Evolutionary conservation across 2,797 vertebrate genomes (phyloP).

Genomic region (Rhodeus uyekii): DNA sequence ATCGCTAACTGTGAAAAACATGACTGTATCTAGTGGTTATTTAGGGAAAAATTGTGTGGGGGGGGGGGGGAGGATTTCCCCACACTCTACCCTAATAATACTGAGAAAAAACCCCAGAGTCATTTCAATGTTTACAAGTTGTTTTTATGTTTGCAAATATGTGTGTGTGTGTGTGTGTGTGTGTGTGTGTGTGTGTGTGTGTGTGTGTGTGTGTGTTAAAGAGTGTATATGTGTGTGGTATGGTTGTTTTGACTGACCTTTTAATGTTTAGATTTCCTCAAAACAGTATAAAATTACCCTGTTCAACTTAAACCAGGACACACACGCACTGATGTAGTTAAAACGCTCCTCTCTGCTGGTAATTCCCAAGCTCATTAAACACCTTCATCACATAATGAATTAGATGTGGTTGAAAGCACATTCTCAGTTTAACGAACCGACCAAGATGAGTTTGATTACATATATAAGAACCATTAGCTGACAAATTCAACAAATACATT

Average conservation of each 20-base stretch:
- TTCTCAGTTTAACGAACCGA: not conserved
- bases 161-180: not conserved
- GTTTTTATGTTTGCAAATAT: not conserved
- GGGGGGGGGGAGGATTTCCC: no score
- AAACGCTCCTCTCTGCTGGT: not conserved
- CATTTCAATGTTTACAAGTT: not conserved
- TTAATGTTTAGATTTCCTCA: conserved; percentile 9
- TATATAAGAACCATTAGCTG: no score
- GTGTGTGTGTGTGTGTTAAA: not conserved
- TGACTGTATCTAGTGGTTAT: no score
- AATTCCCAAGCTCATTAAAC: not conserved
- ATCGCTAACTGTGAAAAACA: no score
- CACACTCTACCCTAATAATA: no score
- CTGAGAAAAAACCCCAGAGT: no score
- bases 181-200: no score
- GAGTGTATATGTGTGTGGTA: not conserved
- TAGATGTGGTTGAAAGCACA: no score
- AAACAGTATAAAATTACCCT: conserved; percentile 1
- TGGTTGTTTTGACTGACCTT: conserved; percentile 14
- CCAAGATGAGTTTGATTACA: not conserved
- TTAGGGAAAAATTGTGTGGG: no score
- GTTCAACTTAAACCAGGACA: not conserved
- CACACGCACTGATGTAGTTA: not conserved
- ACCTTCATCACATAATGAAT: not conserved
- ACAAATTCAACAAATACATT: not conserved